Evolutionary conservation across 2,113 vertebrate species (phyloP), one percentile per base, ranked within the genome.

Genomic region (Pampusana beccarii): DNA sequence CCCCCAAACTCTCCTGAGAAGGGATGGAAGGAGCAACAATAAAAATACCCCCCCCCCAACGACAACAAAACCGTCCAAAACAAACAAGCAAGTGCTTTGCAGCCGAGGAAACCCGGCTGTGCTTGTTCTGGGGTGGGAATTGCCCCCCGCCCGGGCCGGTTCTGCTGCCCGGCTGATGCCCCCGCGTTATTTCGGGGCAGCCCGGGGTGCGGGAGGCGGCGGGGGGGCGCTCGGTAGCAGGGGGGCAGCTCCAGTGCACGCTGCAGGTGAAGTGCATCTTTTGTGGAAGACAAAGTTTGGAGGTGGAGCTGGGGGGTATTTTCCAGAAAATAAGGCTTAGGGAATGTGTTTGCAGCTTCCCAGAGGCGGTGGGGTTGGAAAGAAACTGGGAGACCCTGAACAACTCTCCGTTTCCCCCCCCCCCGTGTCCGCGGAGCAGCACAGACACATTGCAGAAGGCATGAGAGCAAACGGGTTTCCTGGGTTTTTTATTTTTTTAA

Each of bases 341-440:
- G 56, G 42, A 77, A 44, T 24, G 23, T 54, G 72, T 79, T 62
- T 57, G 44, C n/a, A 24, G 80, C 34, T 62, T 81, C 61, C 25
- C 51, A 23, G 24, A 25, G 66, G 42, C 0, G 3, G 14, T 24
- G 72, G 46, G 13, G 26, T 78, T 72, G 44, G 31, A 33, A 69
- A 61, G 31, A 21, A 48, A 28, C 15, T 10, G 23, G 21, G 38
- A 70, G 78, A 81, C 20, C 40, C 44, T 69, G 36, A 78, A 18
- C 53, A 21, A 3, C 4, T 4, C 28, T 19, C 3, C 0, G 5
- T 2, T 12, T 10, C 6, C 1, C 16, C 1, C 16, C 9, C 13
- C 1, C 29, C 2, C 25, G 10, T 40, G 86, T 61, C 29, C 8
- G 3, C 36, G 21, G 36, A 83, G 77, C 80, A 62, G 73, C 5